Evolutionary conservation across 2,113 vertebrate genomes (phyloP), one percentile per base, ranked within the genome.

Genomic region (Oncorhynchus keta): DNA sequence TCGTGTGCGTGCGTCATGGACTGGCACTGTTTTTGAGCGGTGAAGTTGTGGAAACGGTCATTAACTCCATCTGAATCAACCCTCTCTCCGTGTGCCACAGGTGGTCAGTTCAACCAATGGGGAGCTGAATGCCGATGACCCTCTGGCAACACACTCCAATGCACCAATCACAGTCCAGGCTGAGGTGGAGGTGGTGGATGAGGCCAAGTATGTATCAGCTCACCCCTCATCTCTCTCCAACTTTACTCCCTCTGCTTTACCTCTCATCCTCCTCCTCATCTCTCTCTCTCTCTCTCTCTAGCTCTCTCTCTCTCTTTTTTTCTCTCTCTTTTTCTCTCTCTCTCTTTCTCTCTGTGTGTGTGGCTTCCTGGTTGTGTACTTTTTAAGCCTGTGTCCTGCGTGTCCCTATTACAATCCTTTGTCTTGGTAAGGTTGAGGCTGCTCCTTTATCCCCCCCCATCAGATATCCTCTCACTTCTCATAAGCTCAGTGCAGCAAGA

Each of bases 21-120:
- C 39, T 11, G 9, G 8, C 9, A 2, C 39, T 11, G 39, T 45
- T 9, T 45, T 45, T 45, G 39, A 45, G 39, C 7, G 8, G 7
- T 39, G 39, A 39, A 39, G 35, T 39, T 45, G 39, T 22, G n/a
- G 20, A 24, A 62, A 62, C n/a, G 2, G 59, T 62, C 59, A 6
- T n/a, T 62, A n/a, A 22, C 59, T 22, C 59, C 59, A 62, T 18
- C 59, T 79, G 30, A 83, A 81, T 20, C 82, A 76, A 80, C 70
- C 30, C 28, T 26, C 22, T 89, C 72, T 72, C 39, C 66, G 51
- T 92, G 83, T 93, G 35, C 92, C 90, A 12, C 93, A 99, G 98
- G 97, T 99, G 94, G 97, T 99, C 74, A 99, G 95, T 84, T 99
- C 97, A 4, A 98, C 97, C 83, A 99, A 99, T 1, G 98, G 98